phyloP scores from a whole-genome alignment of 2,888 invertebrate species.

The Meliscaeva auricollis region DNA sequence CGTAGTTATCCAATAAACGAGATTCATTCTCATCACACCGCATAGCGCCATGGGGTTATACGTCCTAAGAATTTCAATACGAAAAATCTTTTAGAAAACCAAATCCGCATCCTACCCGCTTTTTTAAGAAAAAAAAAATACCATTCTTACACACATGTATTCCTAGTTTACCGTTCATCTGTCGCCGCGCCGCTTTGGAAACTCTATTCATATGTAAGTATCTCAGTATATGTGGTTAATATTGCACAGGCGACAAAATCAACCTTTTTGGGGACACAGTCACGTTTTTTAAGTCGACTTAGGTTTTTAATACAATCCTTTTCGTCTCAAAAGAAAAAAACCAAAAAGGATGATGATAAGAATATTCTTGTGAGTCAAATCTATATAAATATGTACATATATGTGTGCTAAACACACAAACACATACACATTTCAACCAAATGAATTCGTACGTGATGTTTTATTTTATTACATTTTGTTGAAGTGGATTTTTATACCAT shows the following conservation, averaged over 20 bases:
- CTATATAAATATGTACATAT: conserved; percentile 66
- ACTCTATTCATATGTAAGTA: too few relatives aligned
- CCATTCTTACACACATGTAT: background rate
- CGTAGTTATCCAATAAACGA: conserved; percentile 74
- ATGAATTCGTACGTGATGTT: conserved; percentile 74
- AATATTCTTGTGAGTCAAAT: conserved; percentile 49
- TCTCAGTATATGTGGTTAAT: conserved; percentile 7
- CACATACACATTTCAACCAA: conserved; percentile 20
- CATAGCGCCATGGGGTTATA: conserved; percentile 66
- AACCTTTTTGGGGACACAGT: conserved; percentile 52
- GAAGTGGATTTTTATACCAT: conserved; percentile 68
- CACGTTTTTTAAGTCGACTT: conserved; percentile 71
- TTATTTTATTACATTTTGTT: conserved; percentile 70
- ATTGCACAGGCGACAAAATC: conserved; percentile 25
- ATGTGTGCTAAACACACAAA: too few relatives aligned
- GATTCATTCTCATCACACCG: conserved; percentile 69
- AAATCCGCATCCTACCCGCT: conserved; percentile 2
- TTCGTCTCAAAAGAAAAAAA: conserved; percentile 39
- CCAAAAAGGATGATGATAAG: conserved; percentile 19
- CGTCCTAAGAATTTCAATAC: conserved; percentile 72
- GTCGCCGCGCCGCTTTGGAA: background rate
- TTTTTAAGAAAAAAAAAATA: background rate
- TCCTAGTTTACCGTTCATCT: background rate
- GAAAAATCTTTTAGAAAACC: conserved; percentile 54
- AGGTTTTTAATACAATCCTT: conserved; percentile 64